Base-by-base conservation (phyloP, 1,140 invertebrate species). In the Macrobrachium rosenbergii region DNA sequence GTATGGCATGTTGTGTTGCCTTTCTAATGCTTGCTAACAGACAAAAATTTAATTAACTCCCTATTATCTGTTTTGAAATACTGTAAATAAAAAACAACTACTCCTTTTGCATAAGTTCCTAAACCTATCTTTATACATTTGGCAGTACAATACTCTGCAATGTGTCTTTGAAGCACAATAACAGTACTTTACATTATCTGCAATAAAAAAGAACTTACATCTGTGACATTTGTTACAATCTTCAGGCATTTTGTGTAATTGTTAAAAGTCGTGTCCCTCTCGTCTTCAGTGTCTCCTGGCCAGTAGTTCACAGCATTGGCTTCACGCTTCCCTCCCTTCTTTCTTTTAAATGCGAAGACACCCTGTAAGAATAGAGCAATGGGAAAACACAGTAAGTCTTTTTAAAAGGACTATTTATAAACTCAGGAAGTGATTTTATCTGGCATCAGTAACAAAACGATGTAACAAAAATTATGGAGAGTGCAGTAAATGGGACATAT, bases 321-420 rank as follows among this genome's bases (percentile, higher is more conserved):
- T 17, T 87, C n/a, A 21, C 17, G 73, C 28, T 43, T 60, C 5
- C 52, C 62, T 6, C 12, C 16, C 52, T 76, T 80, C 28, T 14
- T 28, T 75, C 69, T 81, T 59, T 87, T 87, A 23, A 87, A 87
- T 37, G 84, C 67, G 81, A 87, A 87, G 8, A 87, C 84, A 60
- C 84, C 84, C 84, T 87, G 78, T 45, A 87, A 87, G 45, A 5
- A 60, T n/a, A 43, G 59, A 28, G 8, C 19, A 59, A 79, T 21
- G 16, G 52, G 37, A 59, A 28, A 11, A 72, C 19, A 72, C n/a
- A n/a, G n/a, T 72, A 14, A 12, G 37, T 37, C 6, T 28, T 72
- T 16, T 28, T 12, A 17, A 28, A 28, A 72, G 37, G 5, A n/a
- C 11, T 72, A 72, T n/a, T 72, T 72, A 72, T 72, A 28, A 7